Conservation (phyloP, 2,888 invertebrate genomes). For the Strigamia crassipes region DNA sequence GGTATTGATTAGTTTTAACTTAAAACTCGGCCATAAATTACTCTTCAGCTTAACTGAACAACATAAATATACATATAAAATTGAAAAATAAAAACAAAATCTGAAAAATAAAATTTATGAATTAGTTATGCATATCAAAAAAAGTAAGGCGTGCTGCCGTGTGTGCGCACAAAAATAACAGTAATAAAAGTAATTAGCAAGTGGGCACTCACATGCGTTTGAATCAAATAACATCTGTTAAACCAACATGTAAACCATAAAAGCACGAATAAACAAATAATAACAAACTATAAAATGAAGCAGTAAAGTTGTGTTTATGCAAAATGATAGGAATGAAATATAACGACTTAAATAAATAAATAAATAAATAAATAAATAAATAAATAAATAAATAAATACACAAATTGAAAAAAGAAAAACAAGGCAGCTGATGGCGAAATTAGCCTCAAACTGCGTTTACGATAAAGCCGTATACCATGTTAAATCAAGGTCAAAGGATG, state of each 20-base stretch:
- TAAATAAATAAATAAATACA: neutral
- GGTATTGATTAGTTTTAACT: conserved; percentile 31
- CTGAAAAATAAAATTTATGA: neutral
- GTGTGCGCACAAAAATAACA: neutral
- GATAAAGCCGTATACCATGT: conserved; percentile 46
- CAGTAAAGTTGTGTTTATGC: conserved; percentile 8
- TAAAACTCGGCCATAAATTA: conserved; percentile 31
- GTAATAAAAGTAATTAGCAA: neutral
- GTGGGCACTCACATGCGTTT: neutral
- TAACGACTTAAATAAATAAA: neutral
- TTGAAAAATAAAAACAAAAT: neutral
- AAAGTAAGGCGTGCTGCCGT: neutral
- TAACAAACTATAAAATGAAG: neutral
- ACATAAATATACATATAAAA: conserved; percentile 18
- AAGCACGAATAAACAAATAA: conserved; percentile 12
- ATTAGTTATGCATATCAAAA: neutral
- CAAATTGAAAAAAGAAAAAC: neutral
- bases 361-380: too few species aligned
- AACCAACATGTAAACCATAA: conserved; percentile 16
- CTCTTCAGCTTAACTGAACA: conserved; percentile 14
- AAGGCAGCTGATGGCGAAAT: neutral
- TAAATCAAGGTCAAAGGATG: conserved; percentile 47
- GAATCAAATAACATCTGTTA: conserved; percentile 15
- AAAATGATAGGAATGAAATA: neutral
- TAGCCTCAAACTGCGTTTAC: conserved; percentile 19